Evolutionary conservation across 2,888 invertebrate genomes (phyloP), one percentile per base, ranked within the genome.

Genomic region (Cephus rjabovi): DNA sequence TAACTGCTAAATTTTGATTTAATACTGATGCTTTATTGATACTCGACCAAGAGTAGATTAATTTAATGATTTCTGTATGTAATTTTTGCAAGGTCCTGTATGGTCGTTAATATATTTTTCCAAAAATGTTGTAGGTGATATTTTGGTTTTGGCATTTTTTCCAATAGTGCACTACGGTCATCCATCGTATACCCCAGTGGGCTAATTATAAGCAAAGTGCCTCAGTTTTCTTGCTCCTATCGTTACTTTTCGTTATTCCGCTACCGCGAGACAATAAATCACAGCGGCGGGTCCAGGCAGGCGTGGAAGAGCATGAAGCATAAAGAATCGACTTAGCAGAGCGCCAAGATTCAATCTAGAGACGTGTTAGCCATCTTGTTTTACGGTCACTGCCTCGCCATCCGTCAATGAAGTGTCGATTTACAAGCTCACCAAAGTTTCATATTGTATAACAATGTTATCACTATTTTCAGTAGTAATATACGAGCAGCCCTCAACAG

Each of bases 351-450:
- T 79, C 69, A 80, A 82, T 81, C 82, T 78, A 12, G 74, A 76
- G 77, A 77, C 35, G 76, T 75, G 80, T 81, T 82, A 79, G 79
- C 79, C 37, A 78, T 78, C 73, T 74, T 78, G 78, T 80, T 82
- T 82, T 81, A 82, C 82, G 82, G 80, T 80, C 75, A 77, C 75
- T 77, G 82, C 77, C 69, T 80, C 75, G 69, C 15, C 74, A 75
- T 78, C 74, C 68, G 69, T 74, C 76, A 56, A 23, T 56, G 56
- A 23, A 56, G 56, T 23, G 56, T 56, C 56, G 56, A 56, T 56
- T 56, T 9, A 56, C 56, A 56, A 56, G 56, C 56, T 56, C 9
- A 56, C 23, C 6, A 23, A 56, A 56, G 56, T 56, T 56, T 56
- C 56, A 56, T 23, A 23, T 23, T 56, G 56, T 56, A 23, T 56